phyloP scores from a whole-genome alignment of 2,888 invertebrate species.

The Theretra japonica region DNA sequence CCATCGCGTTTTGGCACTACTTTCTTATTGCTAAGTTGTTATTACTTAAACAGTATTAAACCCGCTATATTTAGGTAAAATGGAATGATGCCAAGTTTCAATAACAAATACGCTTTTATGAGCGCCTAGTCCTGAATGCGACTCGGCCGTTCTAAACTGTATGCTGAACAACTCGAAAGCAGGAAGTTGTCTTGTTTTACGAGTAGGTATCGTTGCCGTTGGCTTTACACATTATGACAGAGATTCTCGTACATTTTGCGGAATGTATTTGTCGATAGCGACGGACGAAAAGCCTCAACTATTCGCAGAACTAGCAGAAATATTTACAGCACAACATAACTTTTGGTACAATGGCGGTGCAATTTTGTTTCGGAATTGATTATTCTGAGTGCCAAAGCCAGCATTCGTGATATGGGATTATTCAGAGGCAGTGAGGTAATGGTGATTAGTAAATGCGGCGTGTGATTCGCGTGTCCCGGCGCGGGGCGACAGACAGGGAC shows the following conservation, averaged over 20 bases:
- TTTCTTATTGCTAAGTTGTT: conserved; percentile 54
- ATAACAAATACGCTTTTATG: conserved; percentile 56
- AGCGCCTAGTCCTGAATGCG: conserved; percentile 46
- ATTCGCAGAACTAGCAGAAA: conserved; percentile 29
- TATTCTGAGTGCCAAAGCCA: too few relatives aligned
- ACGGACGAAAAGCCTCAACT: conserved; percentile 33
- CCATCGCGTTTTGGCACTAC: conserved; percentile 54
- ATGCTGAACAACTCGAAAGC: conserved; percentile 46
- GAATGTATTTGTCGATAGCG: conserved; percentile 35
- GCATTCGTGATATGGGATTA: too few relatives aligned
- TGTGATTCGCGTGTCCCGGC: conserved; percentile 8
- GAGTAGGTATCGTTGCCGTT: conserved; percentile 22
- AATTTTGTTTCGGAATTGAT: neutral
- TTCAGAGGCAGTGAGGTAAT: neutral
- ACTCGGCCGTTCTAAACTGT: conserved; percentile 47
- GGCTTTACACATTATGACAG: conserved; percentile 25
- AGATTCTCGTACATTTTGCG: conserved; percentile 33
- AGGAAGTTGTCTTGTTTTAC: conserved; percentile 50
- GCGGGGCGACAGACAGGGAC: neutral
- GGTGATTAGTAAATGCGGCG: neutral
- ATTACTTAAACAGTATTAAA: conserved; percentile 57
- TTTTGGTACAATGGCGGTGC: neutral
- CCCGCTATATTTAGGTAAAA: conserved; percentile 61
- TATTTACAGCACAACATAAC: conserved; percentile 37
- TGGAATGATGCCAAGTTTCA: conserved; percentile 70